Base-by-base conservation (phyloP, 2,888 invertebrate species). In the Orchesellides sinensis region DNA sequence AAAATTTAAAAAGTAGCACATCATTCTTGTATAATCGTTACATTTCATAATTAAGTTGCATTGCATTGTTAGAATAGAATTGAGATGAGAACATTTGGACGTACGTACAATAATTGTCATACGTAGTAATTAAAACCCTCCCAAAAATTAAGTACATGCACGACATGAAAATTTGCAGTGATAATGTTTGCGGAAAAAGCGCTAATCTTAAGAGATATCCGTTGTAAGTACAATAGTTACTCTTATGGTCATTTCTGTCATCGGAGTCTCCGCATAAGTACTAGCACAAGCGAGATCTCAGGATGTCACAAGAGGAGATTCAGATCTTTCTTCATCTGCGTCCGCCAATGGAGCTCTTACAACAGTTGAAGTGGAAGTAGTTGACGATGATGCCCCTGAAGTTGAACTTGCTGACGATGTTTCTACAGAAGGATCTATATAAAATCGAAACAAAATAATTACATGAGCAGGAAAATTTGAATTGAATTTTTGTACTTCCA, bases 281-380 rank as follows among this genome's bases (percentile, higher is more conserved):
- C 69, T 82, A 69, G 52, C 52, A 29, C 75, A 82, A 12, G 65
- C 75, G 69, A 69, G 68, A 75, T 75, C 82, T 82, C 82, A 82
- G 54, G 82, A 82, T 75, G 40, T 63, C 23, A 54, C 65, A 45
- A 69, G 19, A 52, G 75, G 65, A 45, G 82, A 63, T 52, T 82
- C 82, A 35, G 70, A 21, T 74, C 45, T 68, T 29, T 27, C 59
- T 49, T 61, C 72, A 49, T 72, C 80, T 32, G 54, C 52, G 21
- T 79, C 83, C 0, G 65, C 73, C 2, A 81, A 45, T 8, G 86
- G 84, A 8, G 86, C 83, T 35, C 84, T 59, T 47, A 84, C 78
- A 23, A 84, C 79, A 23, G 86, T 84, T 5, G 85, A 70, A 17
- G 84, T 59, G 1, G 84, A 83, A 5, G 84, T 63, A 1, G 86